Evolutionary conservation across 2,797 vertebrate species (phyloP), one percentile per base, ranked within the genome.

Genomic region (Margarornis squamiger): DNA sequence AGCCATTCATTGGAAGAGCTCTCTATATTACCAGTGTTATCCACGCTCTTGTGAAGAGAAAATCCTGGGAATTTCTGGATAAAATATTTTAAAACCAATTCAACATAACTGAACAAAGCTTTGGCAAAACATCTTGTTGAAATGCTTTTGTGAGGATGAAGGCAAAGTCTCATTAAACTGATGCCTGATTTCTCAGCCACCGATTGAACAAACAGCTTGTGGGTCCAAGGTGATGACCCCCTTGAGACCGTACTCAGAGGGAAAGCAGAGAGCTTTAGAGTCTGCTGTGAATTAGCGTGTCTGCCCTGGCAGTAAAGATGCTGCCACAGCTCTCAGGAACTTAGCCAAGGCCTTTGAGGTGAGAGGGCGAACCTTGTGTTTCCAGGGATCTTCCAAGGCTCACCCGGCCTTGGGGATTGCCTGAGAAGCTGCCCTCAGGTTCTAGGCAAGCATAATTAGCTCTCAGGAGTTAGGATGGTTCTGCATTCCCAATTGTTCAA

Each of bases 51-150:
- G 34, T 41, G 45, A 73, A 89, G 46, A 63, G 29, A 58, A 63
- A 57, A 86, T 67, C 19, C 36, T 46, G 34, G 45, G 27, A 62
- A 59, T 73, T 76, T 77, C 59, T 57, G 7, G 9, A 63, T 48
- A 43, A 88, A 81, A 34, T 78, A 43, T 73, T 93, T 93, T 77
- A 55, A 80, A 76, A 86, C 9, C 8, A 58, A 30, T 70, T 85
- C 21, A 80, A 39, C 23, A 82, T 87, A 87, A 76, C 46, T 21
- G 75, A 91, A 62, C 12, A 9, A 65, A 32, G 22, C 16, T 87
- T 89, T 74, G 55, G 51, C 11, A 89, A 89, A 91, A 76, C 21
- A 58, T n/a, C 23, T 6, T 19, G 18, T 30, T 38, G 46, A 86
- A 92, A 71, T 36, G 6, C 8, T 67, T 94, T 67, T 14, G 26